Base-by-base conservation (phyloP, 2,888 invertebrate species). In the Trichopoda pennipes region DNA sequence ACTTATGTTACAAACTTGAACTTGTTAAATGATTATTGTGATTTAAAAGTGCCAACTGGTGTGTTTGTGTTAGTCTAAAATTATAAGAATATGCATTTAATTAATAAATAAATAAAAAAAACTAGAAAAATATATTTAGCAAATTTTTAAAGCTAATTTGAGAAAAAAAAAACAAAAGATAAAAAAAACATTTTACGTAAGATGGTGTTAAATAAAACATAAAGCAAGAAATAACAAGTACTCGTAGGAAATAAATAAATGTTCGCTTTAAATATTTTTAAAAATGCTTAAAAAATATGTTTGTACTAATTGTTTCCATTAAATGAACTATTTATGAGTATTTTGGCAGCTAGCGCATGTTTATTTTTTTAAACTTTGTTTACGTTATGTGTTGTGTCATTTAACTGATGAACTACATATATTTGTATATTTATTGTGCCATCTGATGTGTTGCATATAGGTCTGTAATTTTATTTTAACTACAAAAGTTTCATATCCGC, bases 1-100 rank as follows among this genome's bases (percentile, higher is more conserved):
- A 87, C 85, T 87, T 85, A 83, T 86, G 86, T 86, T 74, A 86
- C 87, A 89, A 89, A 89, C 89, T 89, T 89, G 89, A 89, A 89
- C 89, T 89, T 89, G 79, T 68, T 61, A 56, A 49, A 49, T 66
- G 56, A n/a, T 68, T 66, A 60, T 73, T 78, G 63, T 64, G 66
- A 64, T 49, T 58, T 17, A 38, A 38, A 51, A 58, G 64, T 64
- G 60, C 14, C 14, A 16, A n/a, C n/a, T 16, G 28, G 23, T 44
- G 55, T 35, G 3, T 35, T 4, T 4, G 61, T 74, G 53, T 77
- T 58, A 58, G 74, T 63, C 77, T 44, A 2, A 14, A 44, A 3
- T 35, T 1, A 35, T 7, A 35, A 35, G 35, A 35, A 35, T 10
- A 35, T 35, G 9, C 9, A 7, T 8, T 35, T 35, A 6, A 6